Percentiles rank a stretch among this genome's conserved stretches.
Evolutionary conservation across 2,113 vertebrate genomes (phyloP).

Genomic region (Eidolon helvum): DNA sequence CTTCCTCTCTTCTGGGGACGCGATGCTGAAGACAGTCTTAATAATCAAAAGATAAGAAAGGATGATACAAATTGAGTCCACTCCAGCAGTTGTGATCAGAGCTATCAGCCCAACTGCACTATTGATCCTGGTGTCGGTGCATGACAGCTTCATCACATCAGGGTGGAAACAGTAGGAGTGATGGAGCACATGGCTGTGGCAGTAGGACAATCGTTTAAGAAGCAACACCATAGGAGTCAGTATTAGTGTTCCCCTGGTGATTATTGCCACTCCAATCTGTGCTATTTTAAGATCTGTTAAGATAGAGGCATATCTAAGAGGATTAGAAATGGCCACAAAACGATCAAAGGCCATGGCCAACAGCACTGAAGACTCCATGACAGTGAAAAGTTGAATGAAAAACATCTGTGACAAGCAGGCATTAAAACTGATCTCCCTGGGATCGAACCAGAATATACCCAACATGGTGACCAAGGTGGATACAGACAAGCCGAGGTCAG

Average conservation of each 20-base stretch:
- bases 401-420: no score
- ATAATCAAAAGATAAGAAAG: slow-evolving; percentile 51
- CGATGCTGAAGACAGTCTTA: slow-evolving; percentile 42
- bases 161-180: slow-evolving; percentile 60
- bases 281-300: slow-evolving; percentile 29
- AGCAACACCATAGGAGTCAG: not conserved
- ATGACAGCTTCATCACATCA: slow-evolving; percentile 49
- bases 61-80: not conserved
- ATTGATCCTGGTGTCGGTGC: slow-evolving; percentile 46
- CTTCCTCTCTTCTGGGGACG: slow-evolving; percentile 20
- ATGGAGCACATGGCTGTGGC: not conserved
- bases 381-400: no score
- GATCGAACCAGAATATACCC: no score
- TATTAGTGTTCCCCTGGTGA: slow-evolving; percentile 31
- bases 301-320: slow-evolving; percentile 33
- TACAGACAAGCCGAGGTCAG: no score
- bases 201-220: not conserved
- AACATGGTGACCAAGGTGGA: no score
- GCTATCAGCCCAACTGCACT: slow-evolving; percentile 41
- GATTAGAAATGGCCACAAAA: slow-evolving; percentile 58
- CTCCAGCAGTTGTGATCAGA: slow-evolving; percentile 24
- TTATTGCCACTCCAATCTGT: not conserved
- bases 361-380: slow-evolving; percentile 18
- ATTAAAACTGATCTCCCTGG: no score
- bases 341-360: slow-evolving; percentile 57